Conservation (phyloP, 64 coral and sea anemone species). For the Pachyseris speciosa region DNA sequence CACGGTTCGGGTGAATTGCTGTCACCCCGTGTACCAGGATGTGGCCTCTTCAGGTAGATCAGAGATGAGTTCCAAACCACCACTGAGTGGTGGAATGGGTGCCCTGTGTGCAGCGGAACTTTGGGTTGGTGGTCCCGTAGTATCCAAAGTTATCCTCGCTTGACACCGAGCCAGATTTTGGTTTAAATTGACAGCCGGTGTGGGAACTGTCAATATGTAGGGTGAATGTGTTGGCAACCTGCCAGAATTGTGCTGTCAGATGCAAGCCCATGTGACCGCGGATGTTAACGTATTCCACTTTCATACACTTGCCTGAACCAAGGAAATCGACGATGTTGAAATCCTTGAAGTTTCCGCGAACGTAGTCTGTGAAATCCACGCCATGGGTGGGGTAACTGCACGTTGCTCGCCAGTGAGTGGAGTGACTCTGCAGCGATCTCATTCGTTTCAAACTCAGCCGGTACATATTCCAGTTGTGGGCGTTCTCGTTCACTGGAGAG, state of each 20-base stretch:
- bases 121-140: constrained; percentile 27
- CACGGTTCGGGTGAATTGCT: too few species aligned
- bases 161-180: background rate
- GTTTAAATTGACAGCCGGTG: background rate
- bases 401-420: constrained; percentile 55
- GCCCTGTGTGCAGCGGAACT: constrained; percentile 22
- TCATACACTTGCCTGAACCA: background rate
- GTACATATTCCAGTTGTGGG: constrained; percentile 48
- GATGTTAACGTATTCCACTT: constrained; percentile 48
- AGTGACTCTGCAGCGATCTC: background rate
- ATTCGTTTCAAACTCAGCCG: constrained; percentile 13
- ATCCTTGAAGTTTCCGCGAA: constrained; percentile 38
- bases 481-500: constrained; percentile 49
- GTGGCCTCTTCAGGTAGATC: too few species aligned
- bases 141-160: constrained; percentile 27
- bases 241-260: background rate
- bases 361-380: constrained; percentile 47
- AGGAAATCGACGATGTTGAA: constrained; percentile 12
- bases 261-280: constrained; percentile 3
- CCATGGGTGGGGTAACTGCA: constrained; percentile 36
- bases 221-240: background rate
- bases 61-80: constrained; percentile 10
- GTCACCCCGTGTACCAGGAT: too few species aligned
- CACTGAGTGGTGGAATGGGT: constrained; percentile 12
- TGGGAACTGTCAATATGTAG: constrained; percentile 21